Evolutionary conservation across 2,797 vertebrate species (phyloP), one percentile per base, ranked within the genome.

Genomic region (Tachyglossus aculeatus): DNA sequence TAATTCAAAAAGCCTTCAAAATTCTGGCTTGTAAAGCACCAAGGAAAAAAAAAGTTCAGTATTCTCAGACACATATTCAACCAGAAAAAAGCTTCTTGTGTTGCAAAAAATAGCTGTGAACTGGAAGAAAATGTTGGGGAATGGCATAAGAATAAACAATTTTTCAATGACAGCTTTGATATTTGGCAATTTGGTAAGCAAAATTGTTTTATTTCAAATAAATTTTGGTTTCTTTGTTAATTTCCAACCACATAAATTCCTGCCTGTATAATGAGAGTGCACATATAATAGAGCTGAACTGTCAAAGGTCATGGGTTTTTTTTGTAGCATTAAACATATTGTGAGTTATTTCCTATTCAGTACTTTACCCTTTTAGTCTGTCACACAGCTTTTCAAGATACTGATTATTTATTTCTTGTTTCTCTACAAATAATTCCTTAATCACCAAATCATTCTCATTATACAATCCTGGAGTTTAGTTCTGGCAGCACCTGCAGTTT

Each of bases 181-280:
- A 71, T 71, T 52, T 67, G 60, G 25, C 69, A 65, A 59, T 12
- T 67, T 53, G 27, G 15, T 14, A 18, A 57, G 45, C 66, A 68
- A 29, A 4, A 24, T 0, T 63, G 63, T 6, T 32, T 75, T 76
- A 53, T 65, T 27, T 13, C 37, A 57, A 25, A 6, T 47, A n/a
- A 12, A 66, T 22, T 74, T 63, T 52, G 15, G 18, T 55, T 59
- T 45, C 9, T 66, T 71, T 81, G 45, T 32, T 62, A 60, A 56
- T 7, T 48, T 48, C 16, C 45, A 48, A 29, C 25, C 45, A 25
- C 25, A 48, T 31, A 48, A 48, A 48, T 48, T 21, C 45, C 25
- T 16, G 25, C 31, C 24, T 48, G 25, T 48, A 16, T 48, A 24
- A 16, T 25, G 25, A 14, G 48, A 48, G 31, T 29, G 45, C 31